Evolutionary conservation across 2,797 vertebrate species (phyloP).

Genomic region (Chelon auratus): DNA sequence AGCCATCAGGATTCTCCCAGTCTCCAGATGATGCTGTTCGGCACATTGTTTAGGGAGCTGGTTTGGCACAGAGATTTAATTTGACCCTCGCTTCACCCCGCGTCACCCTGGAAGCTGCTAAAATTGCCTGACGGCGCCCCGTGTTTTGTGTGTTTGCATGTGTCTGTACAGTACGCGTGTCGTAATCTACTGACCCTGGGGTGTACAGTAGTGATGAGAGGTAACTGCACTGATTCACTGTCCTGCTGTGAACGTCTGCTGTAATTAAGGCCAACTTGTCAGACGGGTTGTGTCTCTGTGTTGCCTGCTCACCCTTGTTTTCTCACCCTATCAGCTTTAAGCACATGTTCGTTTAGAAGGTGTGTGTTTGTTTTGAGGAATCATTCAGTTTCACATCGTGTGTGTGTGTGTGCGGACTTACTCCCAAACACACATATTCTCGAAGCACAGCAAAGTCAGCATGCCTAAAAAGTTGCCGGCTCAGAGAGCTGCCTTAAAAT

Average conservation of each 20-base stretch:
- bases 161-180: constrained; percentile 43
- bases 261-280: constrained; percentile 93
- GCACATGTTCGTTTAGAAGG: constrained; percentile 17
- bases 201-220: constrained; percentile 78
- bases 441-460: too few species aligned
- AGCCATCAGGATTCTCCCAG: constrained; percentile 29
- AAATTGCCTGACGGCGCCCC: constrained; percentile 63
- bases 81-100: constrained; percentile 67
- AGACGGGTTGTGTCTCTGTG: constrained; percentile 32
- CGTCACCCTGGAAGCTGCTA: constrained; percentile 56
- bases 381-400: constrained; percentile 1
- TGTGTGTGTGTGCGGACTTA: not conserved
- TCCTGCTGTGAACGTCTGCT: constrained; percentile 91
- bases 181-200: constrained; percentile 89
- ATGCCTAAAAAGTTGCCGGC: too few species aligned
- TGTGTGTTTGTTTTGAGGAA: constrained; percentile 2
- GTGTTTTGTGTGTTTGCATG: constrained; percentile 40
- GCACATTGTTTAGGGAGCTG: constrained; percentile 16
- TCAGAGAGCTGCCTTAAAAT: too few species aligned
- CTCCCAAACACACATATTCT: not conserved
- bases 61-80: constrained; percentile 48
- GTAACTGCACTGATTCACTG: constrained; percentile 94
- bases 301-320: constrained; percentile 37
- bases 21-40: constrained; percentile 21
- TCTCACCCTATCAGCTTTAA: constrained; percentile 25